Evolutionary conservation across 2,888 invertebrate species (phyloP), one percentile per base, ranked within the genome.

Genomic region (Cryptocheilus praepositus): DNA sequence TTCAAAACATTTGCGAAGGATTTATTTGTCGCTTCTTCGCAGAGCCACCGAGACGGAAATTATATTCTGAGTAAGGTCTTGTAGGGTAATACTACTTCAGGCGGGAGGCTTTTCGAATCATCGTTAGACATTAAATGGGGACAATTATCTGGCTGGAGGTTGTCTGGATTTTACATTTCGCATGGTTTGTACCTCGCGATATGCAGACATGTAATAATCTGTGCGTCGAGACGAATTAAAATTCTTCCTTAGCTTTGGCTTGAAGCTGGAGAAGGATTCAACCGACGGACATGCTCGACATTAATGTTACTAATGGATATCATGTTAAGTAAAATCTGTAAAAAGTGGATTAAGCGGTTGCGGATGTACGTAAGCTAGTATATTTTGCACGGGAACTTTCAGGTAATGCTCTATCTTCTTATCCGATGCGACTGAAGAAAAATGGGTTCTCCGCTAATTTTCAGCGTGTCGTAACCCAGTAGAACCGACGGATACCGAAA

Each of bases 151-250:
- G 49, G 28, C 43, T 25, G 46, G 59, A 43, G 53, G 62, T 73
- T 51, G 54, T 61, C 56, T 25, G 56, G 61, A 53, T 22, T 65
- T 36, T 36, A 36, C 36, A 8, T 45, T 49, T 16, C 53, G 52
- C 36, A 19, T 59, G 51, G 46, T 16, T 46, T 16, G 21, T 49
- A 56, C 58, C 59, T 36, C 25, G 53, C 22, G 55, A 63, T 18
- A 19, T 43, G 22, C 18, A 67, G 36, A 28, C 44, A 59, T 61
- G 70, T 71, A 64, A 61, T 67, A 67, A 67, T 61, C 57, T 63
- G 58, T 57, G 19, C 68, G 75, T 75, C 63, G 75, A 75, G 73
- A 60, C 56, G 64, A 61, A 72, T 72, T 66, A 65, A 66, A 69
- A 65, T 57, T 49, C 57, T 54, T 54, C 19, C 46, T 18, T 11